Evolutionary conservation across 2,888 invertebrate genomes (phyloP).

Genomic region (Notocelia uddmanniana): DNA sequence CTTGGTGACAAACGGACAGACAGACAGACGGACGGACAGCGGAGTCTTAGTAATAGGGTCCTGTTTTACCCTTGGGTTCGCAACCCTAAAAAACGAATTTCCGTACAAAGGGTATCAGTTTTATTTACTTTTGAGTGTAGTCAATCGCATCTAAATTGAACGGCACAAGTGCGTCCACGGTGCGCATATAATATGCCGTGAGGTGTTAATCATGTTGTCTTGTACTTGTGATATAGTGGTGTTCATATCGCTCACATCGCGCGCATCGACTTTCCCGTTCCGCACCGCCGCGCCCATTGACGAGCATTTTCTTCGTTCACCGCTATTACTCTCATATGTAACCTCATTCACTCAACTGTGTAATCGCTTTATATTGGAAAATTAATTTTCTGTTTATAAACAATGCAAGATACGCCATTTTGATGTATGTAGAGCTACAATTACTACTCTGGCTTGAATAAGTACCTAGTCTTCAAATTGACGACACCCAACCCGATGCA

Average conservation of each 20-base stretch:
- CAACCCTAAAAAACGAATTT: too few species aligned
- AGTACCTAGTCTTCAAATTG: not conserved
- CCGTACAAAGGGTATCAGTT: too few species aligned
- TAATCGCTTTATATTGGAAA: slow-evolving; percentile 53
- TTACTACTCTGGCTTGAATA: not conserved
- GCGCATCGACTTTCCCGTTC: slow-evolving; percentile 76
- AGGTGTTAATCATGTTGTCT: slow-evolving; percentile 42
- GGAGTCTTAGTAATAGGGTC: too few species aligned
- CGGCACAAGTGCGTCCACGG: slow-evolving; percentile 3
- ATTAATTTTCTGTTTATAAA: slow-evolving; percentile 53
- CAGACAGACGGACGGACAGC: too few species aligned
- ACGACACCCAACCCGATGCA: too few species aligned
- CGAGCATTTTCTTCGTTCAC: slow-evolving; percentile 66
- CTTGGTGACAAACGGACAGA: too few species aligned
- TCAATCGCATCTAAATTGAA: not conserved
- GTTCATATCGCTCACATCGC: slow-evolving; percentile 50
- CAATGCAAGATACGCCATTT: slow-evolving; percentile 35
- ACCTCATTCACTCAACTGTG: slow-evolving; percentile 62
- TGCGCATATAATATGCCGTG: not conserved
- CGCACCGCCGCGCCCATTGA: slow-evolving; percentile 65
- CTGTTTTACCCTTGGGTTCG: too few species aligned
- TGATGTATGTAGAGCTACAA: slow-evolving; percentile 8
- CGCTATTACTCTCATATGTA: slow-evolving; percentile 55
- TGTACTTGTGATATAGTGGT: slow-evolving; percentile 33
- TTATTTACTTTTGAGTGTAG: too few species aligned